phyloP scores from a whole-genome alignment of 2,113 vertebrate species.

The Alligator mississippiensis region DNA sequence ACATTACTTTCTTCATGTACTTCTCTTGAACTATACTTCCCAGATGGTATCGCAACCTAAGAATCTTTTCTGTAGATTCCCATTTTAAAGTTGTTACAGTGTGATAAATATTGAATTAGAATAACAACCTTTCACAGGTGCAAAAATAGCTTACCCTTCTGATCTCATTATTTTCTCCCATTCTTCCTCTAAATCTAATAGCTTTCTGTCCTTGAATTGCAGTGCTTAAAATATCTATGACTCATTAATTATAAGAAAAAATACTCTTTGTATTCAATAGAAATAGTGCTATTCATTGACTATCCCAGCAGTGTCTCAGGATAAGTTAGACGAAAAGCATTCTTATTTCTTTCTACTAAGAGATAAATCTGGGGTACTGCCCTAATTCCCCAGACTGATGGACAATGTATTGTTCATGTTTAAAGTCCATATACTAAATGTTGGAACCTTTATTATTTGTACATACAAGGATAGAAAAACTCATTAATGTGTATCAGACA shows the following conservation, averaged over 20 bases:
- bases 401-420: slow-evolving; percentile 23
- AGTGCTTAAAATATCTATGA: slow-evolving; percentile 68
- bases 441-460: neutral
- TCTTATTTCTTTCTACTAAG: slow-evolving; percentile 61
- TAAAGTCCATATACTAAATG: neutral
- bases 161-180: slow-evolving; percentile 65
- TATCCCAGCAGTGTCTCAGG: slow-evolving; percentile 41
- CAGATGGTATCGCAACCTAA: slow-evolving; percentile 40
- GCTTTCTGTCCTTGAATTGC: slow-evolving; percentile 44
- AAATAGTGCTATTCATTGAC: slow-evolving; percentile 47
- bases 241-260: slow-evolving; percentile 64
- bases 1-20: slow-evolving; percentile 28
- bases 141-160: slow-evolving; percentile 48
- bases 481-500: neutral
- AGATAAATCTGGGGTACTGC: slow-evolving; percentile 55
- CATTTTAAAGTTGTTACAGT: slow-evolving; percentile 39
- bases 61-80: slow-evolving; percentile 21
- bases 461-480: neutral
- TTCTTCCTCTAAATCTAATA: slow-evolving; percentile 57
- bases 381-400: slow-evolving; percentile 22
- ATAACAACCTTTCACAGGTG: slow-evolving; percentile 50
- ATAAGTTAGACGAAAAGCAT: slow-evolving; percentile 56
- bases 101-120: slow-evolving; percentile 62
- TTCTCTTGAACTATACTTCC: slow-evolving; percentile 38
- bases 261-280: slow-evolving; percentile 62